A percentile compares a stretch with the other conserved stretches of the same genome.
These are phyloP conservation scores for Ceratosolen fusciceps DNA, from an alignment of 1,140 invertebrate genomes.

Conservation along the genomic window DNA sequence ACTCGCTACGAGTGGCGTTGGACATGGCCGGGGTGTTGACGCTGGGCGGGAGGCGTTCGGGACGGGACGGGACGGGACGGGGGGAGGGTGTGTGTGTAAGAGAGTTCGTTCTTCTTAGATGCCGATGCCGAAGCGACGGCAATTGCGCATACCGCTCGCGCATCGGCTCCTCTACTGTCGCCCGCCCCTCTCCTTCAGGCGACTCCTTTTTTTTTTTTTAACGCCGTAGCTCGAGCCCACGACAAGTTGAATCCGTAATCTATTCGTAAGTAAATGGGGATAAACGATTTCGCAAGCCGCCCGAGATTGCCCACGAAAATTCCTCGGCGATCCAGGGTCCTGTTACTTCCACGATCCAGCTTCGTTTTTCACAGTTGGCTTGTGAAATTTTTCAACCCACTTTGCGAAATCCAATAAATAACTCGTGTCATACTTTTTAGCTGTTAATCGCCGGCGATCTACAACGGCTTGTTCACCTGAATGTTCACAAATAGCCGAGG, in stretches of 20 bases:
- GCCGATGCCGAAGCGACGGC: background rate
- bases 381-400: slow-evolving; percentile 11
- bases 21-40: too few species aligned
- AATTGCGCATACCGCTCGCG: background rate
- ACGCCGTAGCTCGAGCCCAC: background rate
- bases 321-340: background rate
- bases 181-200: background rate
- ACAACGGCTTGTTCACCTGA: background rate
- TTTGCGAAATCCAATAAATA: background rate
- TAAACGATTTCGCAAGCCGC: background rate
- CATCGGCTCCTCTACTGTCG: background rate
- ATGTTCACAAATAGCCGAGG: background rate
- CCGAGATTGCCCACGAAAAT: background rate
- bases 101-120: background rate
- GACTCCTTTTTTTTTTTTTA: background rate
- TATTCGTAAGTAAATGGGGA: background rate
- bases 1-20: background rate
- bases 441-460: background rate
- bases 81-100: too few species aligned
- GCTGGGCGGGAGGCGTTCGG: too few species aligned
- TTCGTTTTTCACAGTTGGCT: too few species aligned
- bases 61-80: too few species aligned
- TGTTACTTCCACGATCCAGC: background rate
- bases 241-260: background rate
- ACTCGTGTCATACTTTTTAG: background rate